Evolutionary conservation across 2,113 vertebrate species (phyloP), one percentile per base, ranked within the genome.

Genomic region (Melospiza melodia): DNA sequence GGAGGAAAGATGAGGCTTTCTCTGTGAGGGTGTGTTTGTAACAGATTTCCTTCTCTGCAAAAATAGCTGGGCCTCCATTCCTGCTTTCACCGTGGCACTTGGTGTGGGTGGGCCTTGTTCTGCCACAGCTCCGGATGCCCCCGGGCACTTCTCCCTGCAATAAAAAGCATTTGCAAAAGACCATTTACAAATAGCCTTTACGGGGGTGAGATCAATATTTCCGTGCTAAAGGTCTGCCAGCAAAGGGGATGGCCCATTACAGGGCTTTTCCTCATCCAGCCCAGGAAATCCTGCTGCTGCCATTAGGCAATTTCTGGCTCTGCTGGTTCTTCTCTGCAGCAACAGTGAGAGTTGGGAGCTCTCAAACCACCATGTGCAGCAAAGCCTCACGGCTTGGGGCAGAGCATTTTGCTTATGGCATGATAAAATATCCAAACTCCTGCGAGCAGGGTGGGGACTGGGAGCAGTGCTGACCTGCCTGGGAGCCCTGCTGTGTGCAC

Each of bases 401-500:
- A 59, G 16, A 49, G 27, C 46, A 1, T 73, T 69, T 48, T 57
- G 54, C 62, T 76, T 24, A 33, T 2, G 30, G 35, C 46, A 24
- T 0, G 0, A 41, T 33, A 8, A 62, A 62, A 39, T 13, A 20
- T 59, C 43, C 74, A 27, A 48, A 39, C 0, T 5, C 49, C 57
- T 28, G 57, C 43, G 3, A 39, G 57, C 25, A 30, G 48, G 59
- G 78, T 5, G 27, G 61, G 5, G 6, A 54, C 1, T 0, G 5
- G 58, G 58, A 48, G 49, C 27, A 0, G 66, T 15, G 15, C 84
- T 44, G 67, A 69, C 66, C 67, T 2, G 1, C 44, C 52, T 21
- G 4, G 3, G 48, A 79, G 71, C 78, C 24, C 61, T 31, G 63
- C 59, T 52, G 58, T 2, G 1, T 35, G 68, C 46, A 6, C 55